Evolutionary conservation across 2,113 vertebrate genomes (phyloP).

Genomic region (Limnothrissa miodon): DNA sequence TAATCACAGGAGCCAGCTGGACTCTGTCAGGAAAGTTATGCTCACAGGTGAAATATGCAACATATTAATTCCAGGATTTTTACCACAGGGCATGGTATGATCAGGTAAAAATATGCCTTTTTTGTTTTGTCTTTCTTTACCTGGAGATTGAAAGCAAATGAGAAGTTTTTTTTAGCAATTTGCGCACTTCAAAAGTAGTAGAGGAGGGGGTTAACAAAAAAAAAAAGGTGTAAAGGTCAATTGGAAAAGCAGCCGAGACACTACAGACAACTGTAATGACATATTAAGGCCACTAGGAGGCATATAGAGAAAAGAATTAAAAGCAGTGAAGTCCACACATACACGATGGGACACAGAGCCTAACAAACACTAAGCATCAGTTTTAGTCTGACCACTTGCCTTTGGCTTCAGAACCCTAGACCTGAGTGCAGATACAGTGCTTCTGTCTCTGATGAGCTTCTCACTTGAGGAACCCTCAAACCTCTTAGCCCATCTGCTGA

Average conservation of each 20-base stretch:
- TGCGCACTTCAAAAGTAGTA: background rate
- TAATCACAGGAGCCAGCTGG: background rate
- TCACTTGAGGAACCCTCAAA: background rate
- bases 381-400: background rate
- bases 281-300: constrained; percentile 62
- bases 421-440: constrained; percentile 39
- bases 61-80: background rate
- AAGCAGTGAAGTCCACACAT: background rate
- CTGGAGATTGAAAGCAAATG: constrained; percentile 15
- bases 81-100: background rate
- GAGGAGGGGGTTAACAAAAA: no score
- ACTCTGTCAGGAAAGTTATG: background rate
- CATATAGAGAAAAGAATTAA: constrained; percentile 13
- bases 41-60: constrained; percentile 4
- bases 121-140: constrained; percentile 15
- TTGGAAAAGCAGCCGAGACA: background rate
- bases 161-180: background rate
- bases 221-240: background rate
- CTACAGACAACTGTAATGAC: constrained; percentile 18
- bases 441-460: constrained; percentile 25
- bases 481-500: background rate
- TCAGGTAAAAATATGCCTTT: no score
- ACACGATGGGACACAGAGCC: background rate
- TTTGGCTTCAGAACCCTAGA: constrained; percentile 34
- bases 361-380: background rate